Percentiles rank a stretch among this genome's conserved stretches.
Conservation (phyloP, 2,888 invertebrate genomes). For the Ethmia dodecea region DNA sequence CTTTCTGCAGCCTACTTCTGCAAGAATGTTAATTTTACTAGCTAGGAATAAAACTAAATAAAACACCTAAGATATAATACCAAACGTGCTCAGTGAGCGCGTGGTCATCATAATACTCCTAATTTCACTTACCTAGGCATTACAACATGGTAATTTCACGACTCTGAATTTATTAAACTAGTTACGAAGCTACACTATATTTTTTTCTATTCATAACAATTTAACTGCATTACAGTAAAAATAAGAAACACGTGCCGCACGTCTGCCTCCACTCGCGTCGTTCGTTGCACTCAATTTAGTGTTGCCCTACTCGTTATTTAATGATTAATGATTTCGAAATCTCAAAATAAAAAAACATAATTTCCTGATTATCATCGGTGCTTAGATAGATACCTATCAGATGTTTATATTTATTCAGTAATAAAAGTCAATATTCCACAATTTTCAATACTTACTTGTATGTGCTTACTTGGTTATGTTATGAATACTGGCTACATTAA, state of each 20-base stretch:
- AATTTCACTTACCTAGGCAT: slow-evolving; percentile 40
- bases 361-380: too few relatives aligned
- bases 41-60: slow-evolving; percentile 6
- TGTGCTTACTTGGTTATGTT: too few relatives aligned
- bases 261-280: slow-evolving; percentile 36
- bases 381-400: too few relatives aligned
- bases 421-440: too few relatives aligned
- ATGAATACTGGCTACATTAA: not conserved
- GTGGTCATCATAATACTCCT: slow-evolving; percentile 30
- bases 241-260: slow-evolving; percentile 36
- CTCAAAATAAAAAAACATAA: too few relatives aligned
- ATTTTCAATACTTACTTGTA: too few relatives aligned
- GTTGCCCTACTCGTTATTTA: slow-evolving; percentile 23
- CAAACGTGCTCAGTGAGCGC: slow-evolving; percentile 44
- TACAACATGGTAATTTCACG: slow-evolving; percentile 16
- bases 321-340: slow-evolving; percentile 15
- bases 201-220: slow-evolving; percentile 28
- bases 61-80: slow-evolving; percentile 20
- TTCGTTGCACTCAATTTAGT: slow-evolving; percentile 33
- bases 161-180: not conserved
- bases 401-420: too few relatives aligned
- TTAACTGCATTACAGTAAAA: slow-evolving; percentile 26
- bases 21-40: not conserved
- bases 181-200: slow-evolving; percentile 15
- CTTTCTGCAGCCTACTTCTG: not conserved